Base-by-base conservation (phyloP, 23 tunicate species). In the Oikopleura dioica region DNA sequence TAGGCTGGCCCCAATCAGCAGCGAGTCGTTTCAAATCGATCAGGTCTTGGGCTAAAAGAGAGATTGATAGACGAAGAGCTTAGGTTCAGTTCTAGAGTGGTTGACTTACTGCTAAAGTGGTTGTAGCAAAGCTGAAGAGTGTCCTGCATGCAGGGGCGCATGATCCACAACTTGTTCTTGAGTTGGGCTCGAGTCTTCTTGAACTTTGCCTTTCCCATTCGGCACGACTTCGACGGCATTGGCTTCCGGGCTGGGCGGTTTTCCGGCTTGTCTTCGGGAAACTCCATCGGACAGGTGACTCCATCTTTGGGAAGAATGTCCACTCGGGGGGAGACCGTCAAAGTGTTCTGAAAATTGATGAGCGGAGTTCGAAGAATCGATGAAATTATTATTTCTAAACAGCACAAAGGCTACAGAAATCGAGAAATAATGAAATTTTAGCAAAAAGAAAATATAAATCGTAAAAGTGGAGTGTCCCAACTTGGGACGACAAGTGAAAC, bases 141-240 rank as follows among this genome's bases (percentile, higher is more conserved):
- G 30, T 79, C 68, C 78, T 87, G 99, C 99, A 94, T 94, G 16
- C 95, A 86, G 24, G 81, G 81, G 68, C 83, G 89, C 29, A 87
- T 86, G 23, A 94, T 80, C 95, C 95, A 94, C 36, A 94, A 72
- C 35, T 79, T 83, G 0, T 78, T 69, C 36, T 44, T 78, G 35
- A 94, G 83, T 35, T 76, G 79, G 1, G 59, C 79, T 35, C 67
- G 69, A 1, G 95, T 84, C 69, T 76, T 76, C 26, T 83, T 34
- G 76, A 86, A 94, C 33, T 63, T 31, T 23, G 72, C 4, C 26
- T 31, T 23, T 23, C 72, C 72, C 72, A 63, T 63, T 63, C 72
- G 72, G 33, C 72, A 63, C 29, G 16, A 2, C 26, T 12, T 2
- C 33, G 30, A 23, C 32, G 72, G 72, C 4, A 63, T 12, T 63